Percentiles rank a stretch among this genome's conserved stretches.
Conservation (phyloP, 2,113 vertebrate species). For the Amphiprion percula region DNA sequence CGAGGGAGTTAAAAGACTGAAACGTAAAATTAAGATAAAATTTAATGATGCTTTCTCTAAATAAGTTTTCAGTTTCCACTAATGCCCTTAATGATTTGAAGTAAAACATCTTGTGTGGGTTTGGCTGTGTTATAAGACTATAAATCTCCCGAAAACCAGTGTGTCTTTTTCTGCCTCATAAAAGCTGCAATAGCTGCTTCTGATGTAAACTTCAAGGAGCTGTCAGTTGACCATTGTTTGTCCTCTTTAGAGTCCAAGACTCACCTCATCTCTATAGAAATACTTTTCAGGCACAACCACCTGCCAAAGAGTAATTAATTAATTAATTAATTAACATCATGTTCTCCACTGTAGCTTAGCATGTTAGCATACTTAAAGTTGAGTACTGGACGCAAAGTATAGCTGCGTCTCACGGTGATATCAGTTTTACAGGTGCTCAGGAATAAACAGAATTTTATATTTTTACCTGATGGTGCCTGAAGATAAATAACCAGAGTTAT, state of each 20-base stretch:
- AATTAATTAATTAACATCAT: background rate
- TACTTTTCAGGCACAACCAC: conserved; percentile 11
- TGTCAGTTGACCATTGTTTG: background rate
- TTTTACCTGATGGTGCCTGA: too few relatives aligned
- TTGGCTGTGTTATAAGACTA: too few relatives aligned
- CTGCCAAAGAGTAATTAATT: background rate
- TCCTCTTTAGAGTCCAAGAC: background rate
- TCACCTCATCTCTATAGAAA: background rate
- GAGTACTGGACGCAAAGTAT: too few relatives aligned
- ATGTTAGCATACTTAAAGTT: too few relatives aligned
- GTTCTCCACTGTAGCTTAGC: too few relatives aligned
- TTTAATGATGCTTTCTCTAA: background rate
- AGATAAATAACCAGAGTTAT: too few relatives aligned
- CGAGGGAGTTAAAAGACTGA: background rate
- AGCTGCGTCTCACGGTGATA: background rate
- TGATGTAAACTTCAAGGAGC: conserved; percentile 16
- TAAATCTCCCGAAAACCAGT: too few relatives aligned
- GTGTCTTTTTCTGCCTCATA: background rate
- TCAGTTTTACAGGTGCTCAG: too few relatives aligned
- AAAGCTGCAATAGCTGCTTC: conserved; percentile 4
- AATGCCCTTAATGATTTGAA: too few relatives aligned
- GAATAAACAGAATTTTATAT: too few relatives aligned
- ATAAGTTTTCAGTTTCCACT: background rate
- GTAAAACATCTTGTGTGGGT: too few relatives aligned
- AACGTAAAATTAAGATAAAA: background rate